A percentile compares a stretch with the other conserved stretches of the same genome.
Conservation (phyloP, 2,113 vertebrate species). For the Crocuta crocuta region DNA sequence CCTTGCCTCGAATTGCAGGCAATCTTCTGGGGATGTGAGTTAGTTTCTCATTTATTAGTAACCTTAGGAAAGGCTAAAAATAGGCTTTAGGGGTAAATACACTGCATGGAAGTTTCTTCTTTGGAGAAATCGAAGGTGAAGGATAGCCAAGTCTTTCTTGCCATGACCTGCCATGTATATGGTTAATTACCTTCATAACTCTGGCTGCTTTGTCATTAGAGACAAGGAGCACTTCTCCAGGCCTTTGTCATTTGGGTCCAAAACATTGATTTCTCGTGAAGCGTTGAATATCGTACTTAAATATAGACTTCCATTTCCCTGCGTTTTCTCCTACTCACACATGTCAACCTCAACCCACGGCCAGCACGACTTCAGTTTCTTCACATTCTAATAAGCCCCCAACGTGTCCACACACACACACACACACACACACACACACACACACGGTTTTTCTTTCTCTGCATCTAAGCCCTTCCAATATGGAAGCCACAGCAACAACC, state of each 20-base stretch:
- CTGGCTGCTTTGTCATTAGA: not conserved
- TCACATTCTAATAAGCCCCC: slow-evolving; percentile 23
- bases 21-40: not conserved
- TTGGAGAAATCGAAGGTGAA: slow-evolving; percentile 45
- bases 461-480: not conserved
- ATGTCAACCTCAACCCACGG: slow-evolving; percentile 52
- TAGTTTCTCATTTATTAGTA: not conserved
- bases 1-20: not conserved
- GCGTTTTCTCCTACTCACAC: slow-evolving; percentile 58
- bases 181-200: not conserved
- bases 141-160: slow-evolving; percentile 1
- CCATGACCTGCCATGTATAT: not conserved
- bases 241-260: not conserved
- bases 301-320: slow-evolving; percentile 20
- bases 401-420: not conserved
- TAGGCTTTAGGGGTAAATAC: not conserved
- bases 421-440: not conserved
- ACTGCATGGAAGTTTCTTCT: not conserved
- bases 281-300: slow-evolving; percentile 18
- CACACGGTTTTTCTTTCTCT: not conserved
- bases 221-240: not conserved
- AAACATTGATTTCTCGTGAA: slow-evolving; percentile 13
- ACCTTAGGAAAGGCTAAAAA: not conserved
- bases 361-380: slow-evolving; percentile 73
- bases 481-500: slow-evolving; percentile 10